Evolutionary conservation across 2,113 vertebrate species (phyloP), one percentile per base, ranked within the genome.

Genomic region (Parotia lawesii): DNA sequence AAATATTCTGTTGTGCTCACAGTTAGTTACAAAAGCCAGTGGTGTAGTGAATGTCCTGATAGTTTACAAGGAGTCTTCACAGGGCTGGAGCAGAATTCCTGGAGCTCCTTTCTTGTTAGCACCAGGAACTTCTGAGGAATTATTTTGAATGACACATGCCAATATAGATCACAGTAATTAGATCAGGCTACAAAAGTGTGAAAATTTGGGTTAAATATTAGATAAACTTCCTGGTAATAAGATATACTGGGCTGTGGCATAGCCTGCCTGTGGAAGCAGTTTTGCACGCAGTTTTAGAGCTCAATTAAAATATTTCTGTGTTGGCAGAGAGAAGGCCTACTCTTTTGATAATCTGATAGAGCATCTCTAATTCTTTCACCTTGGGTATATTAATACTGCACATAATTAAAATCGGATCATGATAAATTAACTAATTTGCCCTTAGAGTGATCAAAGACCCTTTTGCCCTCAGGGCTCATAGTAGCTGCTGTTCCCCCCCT

Each of bases 361-460:
- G 86, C 85, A 84, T 95, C 93, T 96, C 87, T 87, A 97, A 95
- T 95, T 97, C 93, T 89, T 96, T 95, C 93, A 95, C 94, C 93
- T 97, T 95, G 91, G 96, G 95, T 95, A 88, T 95, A 95, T 96
- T 97, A 96, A 95, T 95, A 91, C 85, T 93, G 85, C 92, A 93
- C 90, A 91, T 95, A 94, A 91, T 95, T 96, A 95, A 96, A 96
- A 94, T 96, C 57, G 22, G 94, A 95, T 95, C 93, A 95, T 95
- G 92, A 93, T 94, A 95, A 96, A 94, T 95, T 93, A 96, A 93
- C 87, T 95, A 95, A 96, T 95, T 96, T 95, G 90, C 90, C 92
- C 93, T 95, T 77, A 86, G 91, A 95, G 94, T 94, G 91, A 95
- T 96, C 95, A 96, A 95, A 96, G 92, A 78, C 85, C 90, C 93